Percentiles rank a stretch among this genome's conserved stretches.
Evolutionary conservation across 2,113 vertebrate species (phyloP).

Genomic region (Pterophyllum scalare): DNA sequence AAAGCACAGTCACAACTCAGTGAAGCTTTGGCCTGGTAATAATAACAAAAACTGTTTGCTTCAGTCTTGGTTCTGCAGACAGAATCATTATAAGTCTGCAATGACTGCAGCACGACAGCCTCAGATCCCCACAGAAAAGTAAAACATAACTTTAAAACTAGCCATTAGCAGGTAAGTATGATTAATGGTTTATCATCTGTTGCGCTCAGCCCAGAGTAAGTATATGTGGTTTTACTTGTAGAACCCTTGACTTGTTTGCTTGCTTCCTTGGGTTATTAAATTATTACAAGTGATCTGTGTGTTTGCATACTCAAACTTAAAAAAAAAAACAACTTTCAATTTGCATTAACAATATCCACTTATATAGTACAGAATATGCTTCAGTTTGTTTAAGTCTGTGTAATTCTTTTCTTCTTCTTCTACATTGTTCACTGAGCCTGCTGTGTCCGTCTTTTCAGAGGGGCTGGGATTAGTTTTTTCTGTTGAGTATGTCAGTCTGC

Average conservation of each 20-base stretch:
- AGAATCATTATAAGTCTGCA: conserved; percentile 16
- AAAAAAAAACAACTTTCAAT: not conserved
- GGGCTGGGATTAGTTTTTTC: not conserved
- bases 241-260: conserved; percentile 17
- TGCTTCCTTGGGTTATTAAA: too few relatives aligned
- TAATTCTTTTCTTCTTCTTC: not conserved
- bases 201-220: not conserved
- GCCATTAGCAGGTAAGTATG: conserved; percentile 29
- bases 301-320: not conserved
- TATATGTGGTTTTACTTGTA: not conserved
- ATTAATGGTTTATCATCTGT: conserved; percentile 24
- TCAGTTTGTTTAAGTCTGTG: not conserved
- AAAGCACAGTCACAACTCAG: conserved; percentile 44
- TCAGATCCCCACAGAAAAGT: conserved; percentile 18
- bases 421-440: not conserved
- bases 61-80: conserved; percentile 10
- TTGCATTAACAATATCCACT: not conserved
- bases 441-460: conserved; percentile 12
- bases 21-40: conserved; percentile 4
- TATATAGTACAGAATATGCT: not conserved
- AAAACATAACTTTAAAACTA: conserved; percentile 33
- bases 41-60: not conserved
- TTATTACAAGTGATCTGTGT: too few relatives aligned
- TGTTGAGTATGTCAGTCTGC: not conserved
- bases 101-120: not conserved